Base-by-base conservation (phyloP, 1,140 invertebrate species). In the Drosophila quadrilineata region DNA sequence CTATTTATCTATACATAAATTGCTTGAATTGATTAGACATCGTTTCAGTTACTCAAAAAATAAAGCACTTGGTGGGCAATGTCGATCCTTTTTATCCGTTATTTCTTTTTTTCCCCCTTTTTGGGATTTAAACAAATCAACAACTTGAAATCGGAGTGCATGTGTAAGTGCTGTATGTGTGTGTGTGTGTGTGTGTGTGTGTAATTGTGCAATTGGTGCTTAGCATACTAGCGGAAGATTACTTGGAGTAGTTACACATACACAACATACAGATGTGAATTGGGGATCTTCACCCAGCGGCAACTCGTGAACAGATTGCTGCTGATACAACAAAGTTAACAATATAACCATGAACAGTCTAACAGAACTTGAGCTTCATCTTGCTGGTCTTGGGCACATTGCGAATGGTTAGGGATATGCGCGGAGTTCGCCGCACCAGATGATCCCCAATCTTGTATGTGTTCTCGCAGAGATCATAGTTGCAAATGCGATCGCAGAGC, bases 401-500 rank as follows among this genome's bases (percentile, higher is more conserved):
- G 88, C 98, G 93, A 62, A 99, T 98, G 29, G 98, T 99, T 24
- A 99, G 90, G 3, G 98, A 99, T 64, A 99, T 91, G 87, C 98
- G 93, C 0, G 77, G 74, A 9, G 93, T 95, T 1, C 91, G 90
- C 46, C 97, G 92, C 45, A 91, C 74, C 21, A 97, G 68, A 46
- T 88, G 90, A 60, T 92, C 88, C 33, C 91, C 92, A 41, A 92
- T 89, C 12, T 76, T 80, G 89, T 93, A 94, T 43, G 88, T 90
- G 36, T 79, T 69, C 52, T 90, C 91, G 87, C 93, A 94, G 67
- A 92, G 88, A 58, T 92, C 68, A 60, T 95, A 90, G 90, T 98
- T 98, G 28, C 90, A 90, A 66, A 95, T 91, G 40, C 92, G 90
- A 46, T 93, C 91, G 73, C 92, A 92, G 17, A 99, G 90, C 10